Base-by-base conservation (phyloP, 2,797 vertebrate genomes). In the Streptopelia turtur region DNA sequence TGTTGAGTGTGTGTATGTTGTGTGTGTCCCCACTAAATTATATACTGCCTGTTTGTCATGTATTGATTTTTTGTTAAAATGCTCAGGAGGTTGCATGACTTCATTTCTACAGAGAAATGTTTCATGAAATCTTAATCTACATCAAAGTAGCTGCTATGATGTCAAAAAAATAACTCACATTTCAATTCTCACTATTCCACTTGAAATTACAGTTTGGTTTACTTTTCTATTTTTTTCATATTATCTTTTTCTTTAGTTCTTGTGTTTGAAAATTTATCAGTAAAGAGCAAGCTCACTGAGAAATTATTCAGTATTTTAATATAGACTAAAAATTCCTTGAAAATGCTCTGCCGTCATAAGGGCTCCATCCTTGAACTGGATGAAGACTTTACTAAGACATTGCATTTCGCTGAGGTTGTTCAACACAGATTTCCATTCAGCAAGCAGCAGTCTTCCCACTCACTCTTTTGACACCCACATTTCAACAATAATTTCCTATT, bases 51-150 rank as follows among this genome's bases (percentile, higher is more conserved):
- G 57, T 82, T 93, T 90, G 61, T 31, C 78, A 20, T 69, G 16
- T 83, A 88, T 88, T 88, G 76, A 86, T 88, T 96, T 93, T 91
- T 88, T 71, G 21, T 41, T 88, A 64, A 88, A 83, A 31, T 81
- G 49, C 65, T 96, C 72, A 59, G 41, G 15, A 94, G 33, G 50
- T 59, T 83, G 49, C 74, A 75, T 78, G 80, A 79, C 88, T 93
- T 91, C 47, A 72, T 88, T 92, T 83, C 65, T 65, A 78, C 24
- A 35, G 57, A 93, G 41, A 75, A 96, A 83, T 69, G 64, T 12
- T 89, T 93, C 41, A 83, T 91, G 68, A 95, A 92, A 90, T 85
- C 87, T 96, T 95, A 68, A 94, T 89, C 53, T 86, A 83, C 37
- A 57, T 83, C 49, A 75, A 87, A 87, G 65, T 59, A 59, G 35